Percentiles rank a stretch among this genome's conserved stretches.
phyloP scores from a whole-genome alignment of 2,888 invertebrate species.

The Entomobrya proxima region DNA sequence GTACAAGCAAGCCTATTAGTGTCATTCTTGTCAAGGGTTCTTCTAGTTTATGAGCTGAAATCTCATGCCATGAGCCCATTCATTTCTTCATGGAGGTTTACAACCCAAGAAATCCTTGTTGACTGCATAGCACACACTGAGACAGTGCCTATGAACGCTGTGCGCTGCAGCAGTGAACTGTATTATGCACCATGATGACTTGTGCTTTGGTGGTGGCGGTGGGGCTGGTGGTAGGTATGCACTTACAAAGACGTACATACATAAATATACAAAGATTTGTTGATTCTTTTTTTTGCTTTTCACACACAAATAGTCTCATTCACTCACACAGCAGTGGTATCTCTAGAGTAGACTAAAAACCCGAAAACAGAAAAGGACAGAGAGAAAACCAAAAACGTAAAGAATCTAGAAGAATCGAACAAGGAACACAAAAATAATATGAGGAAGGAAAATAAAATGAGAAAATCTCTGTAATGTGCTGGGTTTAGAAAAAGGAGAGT shows the following conservation, averaged over 20 bases:
- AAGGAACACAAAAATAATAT: background rate
- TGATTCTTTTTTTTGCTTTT: slow-evolving; percentile 42
- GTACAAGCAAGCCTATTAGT: slow-evolving; percentile 68
- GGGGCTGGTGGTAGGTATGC: background rate
- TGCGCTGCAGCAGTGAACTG: slow-evolving; percentile 15
- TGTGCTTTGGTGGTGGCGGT: slow-evolving; percentile 4
- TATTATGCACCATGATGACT: slow-evolving; percentile 36
- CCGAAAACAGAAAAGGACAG: background rate
- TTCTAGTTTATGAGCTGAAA: slow-evolving; percentile 68
- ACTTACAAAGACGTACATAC: slow-evolving; percentile 33
- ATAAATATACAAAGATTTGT: slow-evolving; percentile 57
- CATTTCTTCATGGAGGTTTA: slow-evolving; percentile 68
- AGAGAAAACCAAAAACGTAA: background rate
- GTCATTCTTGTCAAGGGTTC: slow-evolving; percentile 69
- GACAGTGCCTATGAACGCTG: background rate
- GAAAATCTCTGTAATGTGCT: background rate
- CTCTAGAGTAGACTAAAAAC: background rate
- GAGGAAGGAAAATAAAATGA: background rate
- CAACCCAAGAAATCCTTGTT: slow-evolving; percentile 63
- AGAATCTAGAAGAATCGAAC: background rate
- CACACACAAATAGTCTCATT: background rate
- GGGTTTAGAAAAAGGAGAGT: background rate
- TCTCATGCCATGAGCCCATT: slow-evolving; percentile 69
- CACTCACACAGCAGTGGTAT: background rate
- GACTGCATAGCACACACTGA: background rate